Conservation (phyloP, 2,888 invertebrate species). For the Nezara viridula region DNA sequence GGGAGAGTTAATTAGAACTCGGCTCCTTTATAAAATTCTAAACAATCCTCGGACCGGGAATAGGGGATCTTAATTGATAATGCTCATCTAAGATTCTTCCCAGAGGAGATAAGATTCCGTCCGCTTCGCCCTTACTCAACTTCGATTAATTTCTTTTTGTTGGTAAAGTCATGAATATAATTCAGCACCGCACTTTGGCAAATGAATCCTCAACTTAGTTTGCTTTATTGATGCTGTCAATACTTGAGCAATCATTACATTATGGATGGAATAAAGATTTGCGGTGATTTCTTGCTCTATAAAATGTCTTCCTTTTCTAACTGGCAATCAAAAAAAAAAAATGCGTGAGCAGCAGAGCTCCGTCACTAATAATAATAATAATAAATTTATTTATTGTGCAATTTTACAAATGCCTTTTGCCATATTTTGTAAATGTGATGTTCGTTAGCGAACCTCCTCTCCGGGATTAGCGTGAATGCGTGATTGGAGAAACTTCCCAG, state of each 20-base stretch:
- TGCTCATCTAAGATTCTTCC: constrained; percentile 34
- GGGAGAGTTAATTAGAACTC: constrained; percentile 42
- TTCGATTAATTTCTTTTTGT: constrained; percentile 45
- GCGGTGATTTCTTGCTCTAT: too few relatives aligned
- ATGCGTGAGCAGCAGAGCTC: too few relatives aligned
- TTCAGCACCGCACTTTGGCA: not conserved
- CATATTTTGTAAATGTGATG: too few relatives aligned
- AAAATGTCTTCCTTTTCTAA: too few relatives aligned
- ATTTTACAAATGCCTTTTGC: too few relatives aligned
- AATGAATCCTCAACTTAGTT: not conserved
- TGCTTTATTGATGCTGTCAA: not conserved
- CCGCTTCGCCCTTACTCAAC: not conserved
- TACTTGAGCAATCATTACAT: not conserved
- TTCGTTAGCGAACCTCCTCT: too few relatives aligned
- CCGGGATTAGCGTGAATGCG: too few relatives aligned
- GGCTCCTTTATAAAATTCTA: constrained; percentile 49
- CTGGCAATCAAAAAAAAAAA: too few relatives aligned
- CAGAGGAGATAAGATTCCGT: not conserved
- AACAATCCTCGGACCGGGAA: constrained; percentile 27
- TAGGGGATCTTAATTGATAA: constrained; percentile 12
- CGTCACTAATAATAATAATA: too few relatives aligned
- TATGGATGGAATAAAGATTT: not conserved
- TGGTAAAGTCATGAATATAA: constrained; percentile 11
- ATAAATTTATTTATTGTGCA: too few relatives aligned
- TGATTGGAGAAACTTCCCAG: too few relatives aligned